Evolutionary conservation across 2,888 invertebrate genomes (phyloP), one percentile per base, ranked within the genome.

Genomic region (Acanthosepion lycidas): DNA sequence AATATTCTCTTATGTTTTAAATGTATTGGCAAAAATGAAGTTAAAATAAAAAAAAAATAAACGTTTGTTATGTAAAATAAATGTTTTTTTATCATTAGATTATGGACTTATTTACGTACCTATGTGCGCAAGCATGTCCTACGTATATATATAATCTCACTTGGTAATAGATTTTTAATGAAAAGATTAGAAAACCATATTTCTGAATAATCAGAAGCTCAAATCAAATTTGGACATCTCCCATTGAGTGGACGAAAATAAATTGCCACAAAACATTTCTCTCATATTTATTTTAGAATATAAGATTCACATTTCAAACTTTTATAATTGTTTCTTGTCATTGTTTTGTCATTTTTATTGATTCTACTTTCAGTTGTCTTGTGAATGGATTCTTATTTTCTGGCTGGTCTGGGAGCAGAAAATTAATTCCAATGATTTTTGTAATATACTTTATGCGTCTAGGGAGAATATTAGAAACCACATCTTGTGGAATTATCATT

Each of bases 101-200:
- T 51, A 8, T 51, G 9, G 8, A 51, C 51, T 51, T 51, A 51
- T 51, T 51, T 51, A 51, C 15, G 15, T 51, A 51, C 8, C 51
- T 51, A 51, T 12, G 15, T 51, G 1, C 6, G 15, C 6, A 51
- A 51, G 42, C 42, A 42, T 42, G 42, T 42, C 42, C 42, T 42
- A 42, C 42, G 3, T 42, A 42, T 3, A 42, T 42, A 42, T 42
- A 42, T 42, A 42, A 42, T 42, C 42, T 42, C 42, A 42, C 42
- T 3, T 42, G 42, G 42, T 42, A 42, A 42, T 42, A 42, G 42
- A 42, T n/a, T n/a, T 78, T n/a, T 33, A 78, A 78, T 78, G 78
- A 78, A 78, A 78, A n/a, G 78, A 78, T 78, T 78, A 78, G 33
- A 78, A 78, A 78, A 78, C n/a, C 78, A 78, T 78, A 78, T 78